These are phyloP conservation scores for Acrocera orbiculus DNA, from an alignment of 2,888 invertebrate species.

Conservation along the genomic window DNA sequence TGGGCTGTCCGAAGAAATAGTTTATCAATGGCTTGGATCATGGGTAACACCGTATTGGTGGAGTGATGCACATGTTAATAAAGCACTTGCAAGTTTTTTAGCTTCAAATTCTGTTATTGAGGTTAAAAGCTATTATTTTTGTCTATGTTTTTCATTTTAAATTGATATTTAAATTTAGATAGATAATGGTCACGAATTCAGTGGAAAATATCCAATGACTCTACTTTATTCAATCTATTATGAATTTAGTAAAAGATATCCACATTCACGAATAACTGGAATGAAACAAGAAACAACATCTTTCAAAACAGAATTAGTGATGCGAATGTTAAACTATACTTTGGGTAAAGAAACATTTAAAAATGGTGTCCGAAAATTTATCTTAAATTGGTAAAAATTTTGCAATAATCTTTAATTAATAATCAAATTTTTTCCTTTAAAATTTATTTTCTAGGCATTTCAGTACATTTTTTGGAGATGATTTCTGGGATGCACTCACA, in stretches of 20 bases:
- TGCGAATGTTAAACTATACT: conserved; percentile 80
- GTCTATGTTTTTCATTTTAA: not conserved
- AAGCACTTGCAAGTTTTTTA: conserved; percentile 56
- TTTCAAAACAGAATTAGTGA: conserved; percentile 58
- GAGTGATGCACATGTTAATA: conserved; percentile 58
- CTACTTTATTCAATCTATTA: conserved; percentile 60
- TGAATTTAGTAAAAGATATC: conserved; percentile 61
- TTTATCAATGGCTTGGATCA: conserved; percentile 66
- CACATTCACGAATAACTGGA: conserved; percentile 58
- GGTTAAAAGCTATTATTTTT: too few species aligned
- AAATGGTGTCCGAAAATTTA: conserved; percentile 50
- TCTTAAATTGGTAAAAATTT: conserved; percentile 39
- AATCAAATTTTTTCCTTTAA: not conserved
- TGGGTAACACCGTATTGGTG: conserved; percentile 60
- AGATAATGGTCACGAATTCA: conserved; percentile 50
- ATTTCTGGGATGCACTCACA: conserved; percentile 60
- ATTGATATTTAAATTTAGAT: too few species aligned
- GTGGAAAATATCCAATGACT: conserved; percentile 67
- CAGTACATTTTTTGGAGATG: conserved; percentile 58
- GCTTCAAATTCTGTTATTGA: conserved; percentile 54
- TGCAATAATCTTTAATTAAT: not conserved
- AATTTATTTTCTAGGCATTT: conserved; percentile 36
- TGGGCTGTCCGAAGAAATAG: conserved; percentile 51
- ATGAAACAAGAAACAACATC: conserved; percentile 52
- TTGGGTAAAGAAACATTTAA: conserved; percentile 60